Evolutionary conservation across 2,113 vertebrate genomes (phyloP), one percentile per base, ranked within the genome.

Genomic region (Callocephalon fimbriatum): DNA sequence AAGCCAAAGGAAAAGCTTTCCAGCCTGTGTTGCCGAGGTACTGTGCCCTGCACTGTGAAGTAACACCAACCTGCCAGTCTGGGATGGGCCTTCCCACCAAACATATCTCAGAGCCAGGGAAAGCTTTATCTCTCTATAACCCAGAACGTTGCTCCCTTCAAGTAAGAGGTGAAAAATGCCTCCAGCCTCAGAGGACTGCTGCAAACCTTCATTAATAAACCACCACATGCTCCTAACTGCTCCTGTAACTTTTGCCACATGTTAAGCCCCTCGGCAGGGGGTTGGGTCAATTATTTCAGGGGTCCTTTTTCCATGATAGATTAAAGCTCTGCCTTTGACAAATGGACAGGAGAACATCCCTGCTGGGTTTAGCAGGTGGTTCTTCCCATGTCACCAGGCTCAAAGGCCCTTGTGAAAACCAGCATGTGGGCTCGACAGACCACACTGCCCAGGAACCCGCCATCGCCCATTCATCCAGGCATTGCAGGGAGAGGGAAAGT

Each of bases 321-420:
- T 84, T 74, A 70, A 61, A 92, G 54, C 77, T 47, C 47, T 72
- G 21, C 72, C 44, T 93, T 84, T 96, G 82, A 92, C 54, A 94
- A 96, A 94, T 90, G 67, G 81, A 37, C 18, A 67, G 79, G 66
- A 85, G 88, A 94, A 67, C 6, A 19, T 88, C 47, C 65, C 65
- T 10, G 16, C 51, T 91, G 81, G 21, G 90, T 90, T 86, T 58
- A 94, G 78, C 95, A 93, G 95, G 88, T 97, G 90, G 75, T 25
- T 93, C 67, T 97, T 94, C 85, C 42, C 85, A 88, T 79, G 77
- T 71, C 75, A 59, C 25, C 37, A 79, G 77, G 66, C 40, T 74
- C 74, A 17, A 80, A 94, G 75, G 83, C 51, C 42, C 47, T 78
- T 44, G 50, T 35, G 83, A 95, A 97, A 94, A 61, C 26, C 26